Percentiles rank a stretch among this genome's conserved stretches.
Evolutionary conservation across 2,888 invertebrate genomes (phyloP).

Genomic region (Tricholauxania praeusta): DNA sequence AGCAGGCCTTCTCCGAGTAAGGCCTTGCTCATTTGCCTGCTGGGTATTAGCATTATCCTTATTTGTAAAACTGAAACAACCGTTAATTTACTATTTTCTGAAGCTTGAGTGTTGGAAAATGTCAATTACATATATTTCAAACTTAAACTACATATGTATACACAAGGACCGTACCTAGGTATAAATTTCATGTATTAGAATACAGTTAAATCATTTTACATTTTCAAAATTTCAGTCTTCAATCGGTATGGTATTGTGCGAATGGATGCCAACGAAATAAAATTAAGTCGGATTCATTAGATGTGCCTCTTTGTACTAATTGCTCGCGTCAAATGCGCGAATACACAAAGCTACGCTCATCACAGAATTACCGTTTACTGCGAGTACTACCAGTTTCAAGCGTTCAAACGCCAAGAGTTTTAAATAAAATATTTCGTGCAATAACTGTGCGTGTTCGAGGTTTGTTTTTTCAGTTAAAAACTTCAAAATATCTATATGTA

Average conservation of each 20-base stretch:
- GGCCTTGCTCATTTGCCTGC: no score
- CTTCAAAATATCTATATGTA: background rate
- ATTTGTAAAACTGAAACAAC: no score
- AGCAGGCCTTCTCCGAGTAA: no score
- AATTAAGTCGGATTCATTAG: constrained; percentile 54
- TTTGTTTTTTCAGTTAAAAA: constrained; percentile 34
- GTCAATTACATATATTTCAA: no score
- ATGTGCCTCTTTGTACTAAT: constrained; percentile 57
- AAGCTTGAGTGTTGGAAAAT: no score
- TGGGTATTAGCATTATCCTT: no score
- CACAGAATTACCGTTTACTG: constrained; percentile 54
- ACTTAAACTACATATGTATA: background rate
- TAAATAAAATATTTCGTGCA: constrained; percentile 54
- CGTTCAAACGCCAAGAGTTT: constrained; percentile 54
- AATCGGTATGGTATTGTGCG: constrained; percentile 65
- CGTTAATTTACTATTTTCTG: no score
- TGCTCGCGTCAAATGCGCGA: constrained; percentile 62
- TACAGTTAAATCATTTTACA: no score
- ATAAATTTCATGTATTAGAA: no score
- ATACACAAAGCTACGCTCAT: constrained; percentile 59
- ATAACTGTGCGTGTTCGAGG: constrained; percentile 55
- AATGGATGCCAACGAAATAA: constrained; percentile 60
- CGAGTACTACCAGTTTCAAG: constrained; percentile 56
- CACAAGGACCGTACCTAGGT: no score
- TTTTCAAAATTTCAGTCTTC: constrained; percentile 52